Evolutionary conservation across 1,140 invertebrate species (phyloP).

Genomic region (Scaptomyza graminum): DNA sequence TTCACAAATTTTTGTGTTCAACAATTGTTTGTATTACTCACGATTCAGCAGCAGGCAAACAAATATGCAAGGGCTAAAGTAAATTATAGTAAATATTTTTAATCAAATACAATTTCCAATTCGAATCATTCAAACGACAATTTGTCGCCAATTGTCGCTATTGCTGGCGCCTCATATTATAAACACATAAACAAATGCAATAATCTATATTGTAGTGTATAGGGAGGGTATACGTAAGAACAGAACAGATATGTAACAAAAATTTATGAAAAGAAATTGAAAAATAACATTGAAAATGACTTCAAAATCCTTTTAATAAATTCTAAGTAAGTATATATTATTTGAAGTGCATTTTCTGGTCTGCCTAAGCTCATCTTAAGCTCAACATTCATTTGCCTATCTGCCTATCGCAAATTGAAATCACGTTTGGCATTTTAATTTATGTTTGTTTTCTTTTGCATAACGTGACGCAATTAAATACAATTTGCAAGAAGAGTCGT

Average conservation of each 20-base stretch:
- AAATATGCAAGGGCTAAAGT: conserved; percentile 36
- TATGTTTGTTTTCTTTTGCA: conserved; percentile 22
- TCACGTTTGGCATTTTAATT: conserved; percentile 19
- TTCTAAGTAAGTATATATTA: too few species aligned
- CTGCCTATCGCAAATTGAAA: conserved; percentile 9
- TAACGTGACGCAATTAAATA: conserved; percentile 63
- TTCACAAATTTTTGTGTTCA: background rate
- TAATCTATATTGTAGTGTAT: background rate
- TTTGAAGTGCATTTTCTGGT: background rate
- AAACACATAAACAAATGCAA: conserved; percentile 10
- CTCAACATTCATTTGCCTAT: background rate
- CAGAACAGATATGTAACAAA: too few species aligned
- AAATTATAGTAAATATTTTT: conserved; percentile 12
- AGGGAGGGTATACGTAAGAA: background rate
- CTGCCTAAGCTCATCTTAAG: background rate
- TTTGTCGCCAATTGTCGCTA: conserved; percentile 26
- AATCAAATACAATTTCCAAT: conserved; percentile 47
- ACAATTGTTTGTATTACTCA: conserved; percentile 24
- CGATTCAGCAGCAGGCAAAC: conserved; percentile 28
- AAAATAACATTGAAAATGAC: too few species aligned
- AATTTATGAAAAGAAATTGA: too few species aligned
- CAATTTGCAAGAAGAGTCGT: conserved; percentile 49
- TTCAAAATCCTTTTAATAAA: too few species aligned
- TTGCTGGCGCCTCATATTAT: conserved; percentile 29
- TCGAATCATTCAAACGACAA: conserved; percentile 38